These are phyloP conservation scores for Charina bottae DNA, from an alignment of 2,113 vertebrate genomes.

Conservation along the genomic window DNA sequence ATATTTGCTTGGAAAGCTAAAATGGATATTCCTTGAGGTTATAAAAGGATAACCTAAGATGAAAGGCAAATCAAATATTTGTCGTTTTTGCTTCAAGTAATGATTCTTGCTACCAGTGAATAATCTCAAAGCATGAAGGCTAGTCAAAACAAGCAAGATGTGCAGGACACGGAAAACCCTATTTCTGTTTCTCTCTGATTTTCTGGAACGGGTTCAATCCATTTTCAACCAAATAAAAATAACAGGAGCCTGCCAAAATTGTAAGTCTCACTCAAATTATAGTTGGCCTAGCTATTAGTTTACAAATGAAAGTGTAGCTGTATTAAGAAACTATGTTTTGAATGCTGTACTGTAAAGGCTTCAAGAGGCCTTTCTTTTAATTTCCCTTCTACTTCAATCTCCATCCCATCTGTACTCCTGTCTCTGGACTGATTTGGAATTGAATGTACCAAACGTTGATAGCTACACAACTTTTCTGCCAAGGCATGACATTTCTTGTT, in stretches of 20 bases:
- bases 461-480: constrained; percentile 47
- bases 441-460: constrained; percentile 37
- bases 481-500: constrained; percentile 46
- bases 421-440: constrained; percentile 37
- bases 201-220: not conserved
- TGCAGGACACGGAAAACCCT: not conserved
- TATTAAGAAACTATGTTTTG: not conserved
- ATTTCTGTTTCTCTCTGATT: not conserved
- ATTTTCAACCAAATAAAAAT: not conserved
- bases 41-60: not conserved
- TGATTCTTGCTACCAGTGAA: constrained; percentile 32
- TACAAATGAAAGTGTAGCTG: too few species aligned
- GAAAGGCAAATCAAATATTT: not conserved
- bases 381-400: constrained; percentile 11
- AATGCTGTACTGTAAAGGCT: not conserved
- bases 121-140: not conserved
- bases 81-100: not conserved
- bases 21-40: not conserved
- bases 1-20: constrained; percentile 21
- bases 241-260: constrained; percentile 1
- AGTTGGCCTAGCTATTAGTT: not conserved
- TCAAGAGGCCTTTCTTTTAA: constrained; percentile 9
- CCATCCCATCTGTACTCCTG: constrained; percentile 22
- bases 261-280: not conserved
- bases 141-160: not conserved